Percentiles rank a stretch among this genome's conserved stretches.
These are phyloP conservation scores for Vidua macroura DNA, from an alignment of 2,113 vertebrate genomes.

Conservation along the genomic window DNA sequence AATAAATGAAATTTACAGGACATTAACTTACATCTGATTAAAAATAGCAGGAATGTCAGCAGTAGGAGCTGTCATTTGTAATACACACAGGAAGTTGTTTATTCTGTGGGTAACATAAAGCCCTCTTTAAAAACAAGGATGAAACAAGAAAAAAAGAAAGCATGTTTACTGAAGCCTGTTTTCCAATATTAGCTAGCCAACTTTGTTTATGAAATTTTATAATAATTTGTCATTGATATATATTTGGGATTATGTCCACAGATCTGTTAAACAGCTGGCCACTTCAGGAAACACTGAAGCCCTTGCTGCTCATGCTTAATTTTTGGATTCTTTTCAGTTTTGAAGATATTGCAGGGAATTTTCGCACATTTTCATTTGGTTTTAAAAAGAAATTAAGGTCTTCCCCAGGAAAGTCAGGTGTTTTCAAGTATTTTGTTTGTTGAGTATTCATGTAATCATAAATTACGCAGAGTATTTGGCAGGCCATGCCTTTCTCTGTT, in stretches of 20 bases:
- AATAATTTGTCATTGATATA: background rate
- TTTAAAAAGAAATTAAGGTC: conserved; percentile 15
- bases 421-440: conserved; percentile 49
- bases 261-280: background rate
- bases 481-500: conserved; percentile 34
- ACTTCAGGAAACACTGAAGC: background rate
- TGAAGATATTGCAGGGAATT: background rate
- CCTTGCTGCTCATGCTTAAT: background rate
- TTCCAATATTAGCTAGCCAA: background rate
- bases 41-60: conserved; percentile 42
- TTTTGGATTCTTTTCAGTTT: background rate
- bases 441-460: conserved; percentile 8
- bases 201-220: background rate
- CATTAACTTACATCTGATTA: background rate
- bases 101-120: background rate
- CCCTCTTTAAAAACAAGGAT: conserved; percentile 1
- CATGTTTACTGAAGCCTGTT: background rate
- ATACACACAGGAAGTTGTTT: conserved; percentile 30
- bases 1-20: background rate
- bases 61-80: conserved; percentile 32
- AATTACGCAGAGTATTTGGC: background rate
- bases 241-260: background rate
- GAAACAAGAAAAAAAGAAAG: background rate
- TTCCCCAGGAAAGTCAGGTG: background rate
- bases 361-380: background rate